phyloP scores from a whole-genome alignment of 2,113 vertebrate species.

The Felis chaus region DNA sequence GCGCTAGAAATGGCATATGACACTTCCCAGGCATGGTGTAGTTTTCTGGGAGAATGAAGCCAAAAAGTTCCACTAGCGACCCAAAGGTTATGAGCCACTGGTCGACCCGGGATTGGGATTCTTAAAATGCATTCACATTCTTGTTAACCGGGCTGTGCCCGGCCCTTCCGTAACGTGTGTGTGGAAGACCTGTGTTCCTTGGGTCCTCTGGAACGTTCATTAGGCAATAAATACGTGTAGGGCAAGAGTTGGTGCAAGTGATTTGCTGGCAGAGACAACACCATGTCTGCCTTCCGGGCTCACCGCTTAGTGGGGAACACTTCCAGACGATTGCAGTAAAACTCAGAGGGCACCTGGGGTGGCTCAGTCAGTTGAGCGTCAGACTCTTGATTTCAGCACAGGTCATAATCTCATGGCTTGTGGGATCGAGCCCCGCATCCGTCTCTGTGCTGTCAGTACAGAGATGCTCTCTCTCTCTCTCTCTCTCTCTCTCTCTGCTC shows the following conservation, averaged over 20 bases:
- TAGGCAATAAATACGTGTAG: background rate
- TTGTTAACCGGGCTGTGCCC: background rate
- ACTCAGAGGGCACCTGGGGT: too few relatives aligned
- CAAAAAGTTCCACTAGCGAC: background rate
- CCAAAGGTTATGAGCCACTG: background rate
- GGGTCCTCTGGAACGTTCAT: background rate
- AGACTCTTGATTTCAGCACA: too few relatives aligned
- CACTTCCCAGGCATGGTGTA: background rate
- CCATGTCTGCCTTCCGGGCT: background rate
- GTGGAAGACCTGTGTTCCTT: background rate
- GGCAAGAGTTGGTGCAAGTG: background rate
- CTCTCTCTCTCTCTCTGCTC: too few relatives aligned
- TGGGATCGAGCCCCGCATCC: too few relatives aligned
- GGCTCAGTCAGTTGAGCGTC: too few relatives aligned
- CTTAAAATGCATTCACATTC: slow-evolving; percentile 17
- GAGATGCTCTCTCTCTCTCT: too few relatives aligned
- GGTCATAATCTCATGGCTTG: too few relatives aligned
- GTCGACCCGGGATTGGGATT: background rate
- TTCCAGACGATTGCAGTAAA: background rate
- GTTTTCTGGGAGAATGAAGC: background rate
- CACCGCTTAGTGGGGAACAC: background rate
- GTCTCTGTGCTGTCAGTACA: too few relatives aligned
- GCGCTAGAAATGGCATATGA: background rate
- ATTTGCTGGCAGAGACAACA: background rate
- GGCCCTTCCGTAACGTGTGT: background rate